Percentiles rank a stretch among this genome's conserved stretches.
Conservation (phyloP, 2,113 vertebrate species). For the Thalassarche chlororhynchos region DNA sequence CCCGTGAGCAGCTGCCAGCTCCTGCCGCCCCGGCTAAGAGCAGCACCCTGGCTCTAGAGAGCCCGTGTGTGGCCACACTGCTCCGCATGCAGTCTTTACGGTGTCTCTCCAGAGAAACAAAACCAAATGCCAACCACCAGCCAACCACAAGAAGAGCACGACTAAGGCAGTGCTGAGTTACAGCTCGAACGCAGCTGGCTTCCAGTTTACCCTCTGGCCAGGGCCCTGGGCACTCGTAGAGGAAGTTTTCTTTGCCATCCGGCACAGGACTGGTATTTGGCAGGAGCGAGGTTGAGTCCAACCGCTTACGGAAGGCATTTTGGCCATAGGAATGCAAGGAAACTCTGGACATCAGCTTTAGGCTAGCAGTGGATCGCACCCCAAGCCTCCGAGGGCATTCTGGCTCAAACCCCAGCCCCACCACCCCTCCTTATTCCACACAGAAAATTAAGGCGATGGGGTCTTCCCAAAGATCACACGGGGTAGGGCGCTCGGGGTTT, state of each 20-base stretch:
- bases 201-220: background rate
- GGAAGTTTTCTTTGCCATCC: background rate
- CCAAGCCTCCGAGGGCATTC: accelerated
- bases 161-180: background rate
- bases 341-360: background rate
- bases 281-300: background rate
- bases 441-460: background rate
- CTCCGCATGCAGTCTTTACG: accelerated
- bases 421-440: background rate
- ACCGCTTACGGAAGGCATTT: background rate
- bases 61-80: accelerated
- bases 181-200: accelerated
- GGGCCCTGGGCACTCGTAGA: background rate
- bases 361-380: background rate
- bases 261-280: background rate
- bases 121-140: background rate
- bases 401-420: background rate
- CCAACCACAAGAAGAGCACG: accelerated
- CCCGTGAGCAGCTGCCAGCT: accelerated
- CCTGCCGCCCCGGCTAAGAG: background rate
- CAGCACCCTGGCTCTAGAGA: background rate
- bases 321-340: background rate
- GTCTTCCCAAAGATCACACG: background rate
- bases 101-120: background rate
- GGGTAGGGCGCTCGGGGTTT: accelerated